A percentile compares a stretch with the other conserved stretches of the same genome.
These are phyloP conservation scores for Eilema griseolum DNA, from an alignment of 2,888 invertebrate species.

Conservation along the genomic window DNA sequence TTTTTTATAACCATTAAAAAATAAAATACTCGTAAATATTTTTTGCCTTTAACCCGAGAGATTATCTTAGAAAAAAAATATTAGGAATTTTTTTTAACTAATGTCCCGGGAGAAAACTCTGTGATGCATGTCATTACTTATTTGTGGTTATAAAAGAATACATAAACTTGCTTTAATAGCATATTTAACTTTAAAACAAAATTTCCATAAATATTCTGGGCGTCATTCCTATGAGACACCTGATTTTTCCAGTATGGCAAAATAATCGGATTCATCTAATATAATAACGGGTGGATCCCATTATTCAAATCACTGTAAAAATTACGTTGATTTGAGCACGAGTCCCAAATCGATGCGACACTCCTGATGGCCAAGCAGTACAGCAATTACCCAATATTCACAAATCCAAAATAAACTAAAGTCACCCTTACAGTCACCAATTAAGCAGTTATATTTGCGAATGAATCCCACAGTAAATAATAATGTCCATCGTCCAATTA, in stretches of 20 bases:
- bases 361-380: not conserved
- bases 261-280: not conserved
- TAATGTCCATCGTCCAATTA: slow-evolving; percentile 59
- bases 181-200: no score
- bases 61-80: no score
- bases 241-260: not conserved
- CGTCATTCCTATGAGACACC: no score
- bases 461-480: slow-evolving; percentile 46
- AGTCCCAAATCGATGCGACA: not conserved
- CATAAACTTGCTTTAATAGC: no score
- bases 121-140: no score
- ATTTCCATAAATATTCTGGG: no score
- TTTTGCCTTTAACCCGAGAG: no score
- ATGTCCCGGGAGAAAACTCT: no score
- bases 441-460: slow-evolving; percentile 46
- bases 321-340: not conserved
- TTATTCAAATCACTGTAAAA: not conserved
- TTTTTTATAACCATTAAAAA: no score
- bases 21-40: no score
- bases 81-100: no score
- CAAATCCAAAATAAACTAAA: slow-evolving; percentile 32
- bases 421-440: slow-evolving; percentile 33
- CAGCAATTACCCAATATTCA: slow-evolving; percentile 6
- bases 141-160: no score
- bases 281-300: not conserved